These are phyloP conservation scores for Trididemnum nubilum DNA, from an alignment of 23 tunicate genomes.

Conservation along the genomic window DNA sequence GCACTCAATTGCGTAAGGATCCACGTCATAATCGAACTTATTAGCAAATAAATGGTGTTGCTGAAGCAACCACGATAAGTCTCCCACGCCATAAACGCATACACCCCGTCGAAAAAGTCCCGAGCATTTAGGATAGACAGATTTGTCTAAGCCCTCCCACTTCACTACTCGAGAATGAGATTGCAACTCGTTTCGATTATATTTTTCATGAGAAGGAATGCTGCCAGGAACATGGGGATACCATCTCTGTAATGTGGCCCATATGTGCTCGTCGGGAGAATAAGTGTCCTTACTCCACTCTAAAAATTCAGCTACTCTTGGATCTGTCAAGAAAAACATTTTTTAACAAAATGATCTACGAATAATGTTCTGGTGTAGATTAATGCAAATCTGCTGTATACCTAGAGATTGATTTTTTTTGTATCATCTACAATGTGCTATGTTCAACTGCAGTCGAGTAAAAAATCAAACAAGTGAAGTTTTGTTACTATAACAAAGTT, in stretches of 20 bases:
- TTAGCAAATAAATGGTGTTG: conserved; percentile 94
- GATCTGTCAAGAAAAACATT: not conserved
- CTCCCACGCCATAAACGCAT: conserved; percentile 94
- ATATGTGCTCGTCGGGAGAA: conserved; percentile 96
- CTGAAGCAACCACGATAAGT: conserved; percentile 77
- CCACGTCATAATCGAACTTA: conserved; percentile 79
- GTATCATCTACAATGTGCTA: too few relatives aligned
- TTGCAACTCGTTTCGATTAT: conserved; percentile 86
- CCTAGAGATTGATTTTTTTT: too few relatives aligned
- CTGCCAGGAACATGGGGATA: conserved; percentile 89
- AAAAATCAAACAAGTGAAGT: too few relatives aligned
- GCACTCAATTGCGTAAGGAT: conserved; percentile 73
- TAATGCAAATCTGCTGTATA: not conserved
- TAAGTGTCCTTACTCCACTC: conserved; percentile 91
- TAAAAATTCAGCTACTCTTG: too few relatives aligned
- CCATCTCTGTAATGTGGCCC: conserved; percentile 90
- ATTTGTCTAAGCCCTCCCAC: conserved; percentile 79
- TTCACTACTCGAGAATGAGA: conserved; percentile 67
- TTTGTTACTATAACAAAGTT: too few relatives aligned
- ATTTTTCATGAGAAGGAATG: conserved; percentile 85
- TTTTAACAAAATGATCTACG: not conserved
- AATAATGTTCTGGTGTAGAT: not conserved
- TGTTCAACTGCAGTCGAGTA: too few relatives aligned
- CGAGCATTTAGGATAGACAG: conserved; percentile 84
- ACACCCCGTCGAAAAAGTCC: conserved; percentile 68